Evolutionary conservation across 1,140 invertebrate species (phyloP).

Genomic region (Dufourea novaeangliae): DNA sequence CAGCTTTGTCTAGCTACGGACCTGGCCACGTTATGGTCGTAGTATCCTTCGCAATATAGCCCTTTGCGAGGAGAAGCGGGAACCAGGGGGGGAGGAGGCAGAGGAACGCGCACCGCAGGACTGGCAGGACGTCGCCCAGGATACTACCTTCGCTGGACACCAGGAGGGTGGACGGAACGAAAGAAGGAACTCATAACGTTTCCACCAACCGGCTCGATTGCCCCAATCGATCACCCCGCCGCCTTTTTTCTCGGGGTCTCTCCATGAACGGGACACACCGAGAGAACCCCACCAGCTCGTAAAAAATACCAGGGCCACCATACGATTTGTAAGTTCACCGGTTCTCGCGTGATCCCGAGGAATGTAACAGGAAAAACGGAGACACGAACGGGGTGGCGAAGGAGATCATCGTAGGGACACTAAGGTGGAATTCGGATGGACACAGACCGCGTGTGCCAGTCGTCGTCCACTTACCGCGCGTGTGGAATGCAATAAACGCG

Average conservation of each 20-base stretch:
- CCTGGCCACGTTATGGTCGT: constrained; percentile 46
- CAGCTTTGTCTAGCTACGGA: constrained; percentile 66
- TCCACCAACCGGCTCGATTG: constrained; percentile 47
- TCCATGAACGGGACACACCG: constrained; percentile 18
- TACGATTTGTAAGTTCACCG: constrained; percentile 41
- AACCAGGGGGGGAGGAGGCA: not conserved
- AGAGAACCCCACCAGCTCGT: constrained; percentile 7
- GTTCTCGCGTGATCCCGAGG: constrained; percentile 3
- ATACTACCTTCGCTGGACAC: constrained; percentile 15
- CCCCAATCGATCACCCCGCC: constrained; percentile 52
- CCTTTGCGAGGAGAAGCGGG: not conserved
- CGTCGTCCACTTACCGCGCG: no score
- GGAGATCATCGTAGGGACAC: no score
- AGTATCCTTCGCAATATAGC: constrained; percentile 29
- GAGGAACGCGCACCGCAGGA: constrained; percentile 11
- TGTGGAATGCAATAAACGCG: not conserved
- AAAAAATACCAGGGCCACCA: constrained; percentile 39
- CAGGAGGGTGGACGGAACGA: constrained; percentile 26
- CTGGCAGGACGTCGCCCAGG: constrained; percentile 1
- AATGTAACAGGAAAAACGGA: constrained; percentile 14
- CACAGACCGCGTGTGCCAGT: no score
- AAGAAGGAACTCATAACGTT: constrained; percentile 50
- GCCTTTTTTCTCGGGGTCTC: constrained; percentile 32
- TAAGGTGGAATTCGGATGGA: no score
- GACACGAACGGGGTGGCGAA: not conserved